phyloP scores from a whole-genome alignment of 2,888 invertebrate genomes.

The Dicyrtoma fusca region DNA sequence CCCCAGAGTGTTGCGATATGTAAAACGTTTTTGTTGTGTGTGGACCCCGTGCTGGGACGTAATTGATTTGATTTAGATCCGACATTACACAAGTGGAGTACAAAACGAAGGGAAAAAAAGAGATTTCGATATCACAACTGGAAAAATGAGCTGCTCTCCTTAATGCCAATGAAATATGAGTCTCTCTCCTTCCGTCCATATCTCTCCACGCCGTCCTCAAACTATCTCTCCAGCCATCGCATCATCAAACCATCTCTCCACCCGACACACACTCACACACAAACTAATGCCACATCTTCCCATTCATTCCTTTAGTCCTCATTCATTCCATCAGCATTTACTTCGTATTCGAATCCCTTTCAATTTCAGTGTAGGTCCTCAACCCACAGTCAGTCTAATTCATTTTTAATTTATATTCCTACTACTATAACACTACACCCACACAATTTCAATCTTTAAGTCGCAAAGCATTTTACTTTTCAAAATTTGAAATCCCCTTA shows the following conservation, averaged over 20 bases:
- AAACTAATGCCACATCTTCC: no score
- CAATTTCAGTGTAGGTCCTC: no score
- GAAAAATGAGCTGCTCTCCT: conserved; percentile 52
- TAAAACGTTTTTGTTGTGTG: conserved; percentile 52
- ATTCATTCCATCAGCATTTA: no score
- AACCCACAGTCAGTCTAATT: no score
- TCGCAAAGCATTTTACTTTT: no score
- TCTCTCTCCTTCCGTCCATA: conserved; percentile 6
- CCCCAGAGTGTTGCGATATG: conserved; percentile 49
- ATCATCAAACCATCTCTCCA: neutral
- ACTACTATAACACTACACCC: no score
- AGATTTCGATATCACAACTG: conserved; percentile 55
- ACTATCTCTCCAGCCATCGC: neutral
- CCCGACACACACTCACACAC: neutral
- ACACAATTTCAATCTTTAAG: no score
- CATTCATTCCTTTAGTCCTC: no score
- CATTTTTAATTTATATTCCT: no score
- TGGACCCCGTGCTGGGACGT: conserved; percentile 54
- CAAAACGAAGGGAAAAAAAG: no score
- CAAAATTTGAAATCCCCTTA: no score
- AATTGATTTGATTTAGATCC: conserved; percentile 57
- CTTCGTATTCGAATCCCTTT: no score
- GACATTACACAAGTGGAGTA: conserved; percentile 55
- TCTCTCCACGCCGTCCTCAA: neutral
- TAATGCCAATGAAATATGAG: conserved; percentile 55